These are phyloP conservation scores for Tolmerus cingulatus DNA, from an alignment of 2,888 invertebrate genomes.

Conservation along the genomic window DNA sequence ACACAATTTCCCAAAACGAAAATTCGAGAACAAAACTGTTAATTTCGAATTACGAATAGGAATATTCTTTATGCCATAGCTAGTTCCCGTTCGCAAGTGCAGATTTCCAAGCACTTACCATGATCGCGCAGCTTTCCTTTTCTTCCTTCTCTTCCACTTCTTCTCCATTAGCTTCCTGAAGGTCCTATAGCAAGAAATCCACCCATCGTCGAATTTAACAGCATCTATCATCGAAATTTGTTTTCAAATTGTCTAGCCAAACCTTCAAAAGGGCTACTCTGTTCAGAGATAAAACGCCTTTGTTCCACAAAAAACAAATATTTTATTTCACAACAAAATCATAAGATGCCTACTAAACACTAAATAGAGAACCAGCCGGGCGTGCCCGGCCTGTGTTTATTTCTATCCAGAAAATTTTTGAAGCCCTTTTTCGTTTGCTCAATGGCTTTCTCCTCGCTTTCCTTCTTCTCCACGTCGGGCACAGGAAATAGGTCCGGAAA, in stretches of 20 bases:
- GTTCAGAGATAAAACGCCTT: background rate
- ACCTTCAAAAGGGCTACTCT: background rate
- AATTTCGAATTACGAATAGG: too few relatives aligned
- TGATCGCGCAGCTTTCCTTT: background rate
- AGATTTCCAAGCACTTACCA: background rate
- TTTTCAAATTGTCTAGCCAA: background rate
- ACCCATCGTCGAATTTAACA: background rate
- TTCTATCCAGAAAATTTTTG: constrained; percentile 69
- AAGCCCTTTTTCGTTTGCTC: constrained; percentile 71
- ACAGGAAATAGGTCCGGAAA: constrained; percentile 78
- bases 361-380: constrained; percentile 83
- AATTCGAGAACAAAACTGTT: too few relatives aligned
- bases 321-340: background rate
- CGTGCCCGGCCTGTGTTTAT: constrained; percentile 74
- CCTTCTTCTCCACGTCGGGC: constrained; percentile 62
- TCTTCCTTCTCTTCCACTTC: background rate
- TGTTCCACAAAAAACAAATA: background rate
- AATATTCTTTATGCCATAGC: background rate
- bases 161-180: background rate
- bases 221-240: background rate
- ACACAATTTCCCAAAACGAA: too few relatives aligned
- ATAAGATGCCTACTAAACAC: constrained; percentile 28
- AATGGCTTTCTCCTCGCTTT: constrained; percentile 70
- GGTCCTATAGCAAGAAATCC: background rate
- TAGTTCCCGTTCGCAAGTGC: too few relatives aligned